Percentiles rank a stretch among this genome's conserved stretches.
phyloP scores from a whole-genome alignment of 2,888 invertebrate species.

The Smittia aterrima region DNA sequence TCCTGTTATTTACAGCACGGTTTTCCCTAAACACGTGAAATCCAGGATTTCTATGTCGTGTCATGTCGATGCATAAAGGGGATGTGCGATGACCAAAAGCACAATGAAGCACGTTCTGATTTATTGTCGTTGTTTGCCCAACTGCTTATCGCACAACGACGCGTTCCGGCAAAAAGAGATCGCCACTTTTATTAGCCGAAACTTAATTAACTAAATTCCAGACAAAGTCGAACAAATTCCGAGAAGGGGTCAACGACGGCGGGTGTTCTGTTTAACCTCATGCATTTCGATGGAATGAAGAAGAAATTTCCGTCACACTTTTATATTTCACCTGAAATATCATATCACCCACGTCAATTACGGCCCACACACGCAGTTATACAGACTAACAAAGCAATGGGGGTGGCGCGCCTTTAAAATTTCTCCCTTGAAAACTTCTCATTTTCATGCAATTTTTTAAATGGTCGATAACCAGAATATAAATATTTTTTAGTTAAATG shows the following conservation, averaged over 20 bases:
- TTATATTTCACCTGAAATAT: neutral
- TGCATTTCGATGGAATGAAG: conserved; percentile 12
- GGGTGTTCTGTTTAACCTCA: neutral
- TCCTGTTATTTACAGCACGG: neutral
- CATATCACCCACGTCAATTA: neutral
- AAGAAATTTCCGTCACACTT: neutral
- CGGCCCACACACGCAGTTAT: neutral
- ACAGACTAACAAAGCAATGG: neutral
- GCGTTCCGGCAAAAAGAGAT: neutral
- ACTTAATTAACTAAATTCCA: neutral
- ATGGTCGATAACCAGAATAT: too few relatives aligned
- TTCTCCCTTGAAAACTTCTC: neutral
- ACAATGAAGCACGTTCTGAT: conserved; percentile 20
- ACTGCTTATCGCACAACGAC: neutral
- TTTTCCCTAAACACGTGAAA: neutral
- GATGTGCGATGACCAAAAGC: conserved; percentile 20
- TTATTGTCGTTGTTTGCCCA: conserved; percentile 18
- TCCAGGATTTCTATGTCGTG: neutral
- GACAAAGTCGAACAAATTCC: neutral
- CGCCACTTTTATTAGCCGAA: neutral
- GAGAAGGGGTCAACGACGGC: neutral
- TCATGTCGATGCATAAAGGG: neutral
- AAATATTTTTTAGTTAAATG: too few relatives aligned
- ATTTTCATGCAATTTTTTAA: too few relatives aligned
- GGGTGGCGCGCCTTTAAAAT: neutral